These are phyloP conservation scores for Euspilapteryx auroguttella DNA, from an alignment of 2,888 invertebrate species.

Conservation along the genomic window DNA sequence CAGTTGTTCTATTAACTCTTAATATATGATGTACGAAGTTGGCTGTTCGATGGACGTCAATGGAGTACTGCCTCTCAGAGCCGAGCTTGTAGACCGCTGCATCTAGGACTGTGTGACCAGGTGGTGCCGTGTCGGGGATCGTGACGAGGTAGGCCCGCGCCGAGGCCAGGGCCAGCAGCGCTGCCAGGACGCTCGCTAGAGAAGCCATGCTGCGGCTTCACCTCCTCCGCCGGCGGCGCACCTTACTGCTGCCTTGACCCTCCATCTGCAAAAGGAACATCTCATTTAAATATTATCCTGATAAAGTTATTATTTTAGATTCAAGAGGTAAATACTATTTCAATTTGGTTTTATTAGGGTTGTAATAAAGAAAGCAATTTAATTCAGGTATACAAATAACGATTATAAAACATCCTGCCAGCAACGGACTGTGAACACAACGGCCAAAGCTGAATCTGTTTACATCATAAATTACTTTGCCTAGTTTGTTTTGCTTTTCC, in stretches of 20 bases:
- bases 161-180: conserved; percentile 14
- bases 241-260: conserved; percentile 19
- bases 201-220: conserved; percentile 27
- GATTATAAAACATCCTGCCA: too few relatives aligned
- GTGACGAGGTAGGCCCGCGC: conserved; percentile 58
- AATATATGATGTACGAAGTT: conserved; percentile 80
- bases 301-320: too few relatives aligned
- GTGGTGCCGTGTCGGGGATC: conserved; percentile 59
- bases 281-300: neutral
- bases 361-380: too few relatives aligned
- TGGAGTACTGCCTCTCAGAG: conserved; percentile 76
- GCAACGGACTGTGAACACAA: too few relatives aligned
- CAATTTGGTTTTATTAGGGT: too few relatives aligned
- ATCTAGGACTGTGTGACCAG: conserved; percentile 73
- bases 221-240: conserved; percentile 44
- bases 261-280: conserved; percentile 31
- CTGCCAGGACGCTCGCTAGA: too few relatives aligned
- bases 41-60: conserved; percentile 80
- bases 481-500: too few relatives aligned
- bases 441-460: too few relatives aligned
- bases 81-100: conserved; percentile 80
- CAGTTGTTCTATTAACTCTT: conserved; percentile 72
- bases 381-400: too few relatives aligned
- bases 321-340: too few relatives aligned
- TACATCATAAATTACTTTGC: too few relatives aligned